Evolutionary conservation across 30 jellyfish, hydroid and myxozoan species (phyloP).

Genomic region (Phacellophora camtschatica): DNA sequence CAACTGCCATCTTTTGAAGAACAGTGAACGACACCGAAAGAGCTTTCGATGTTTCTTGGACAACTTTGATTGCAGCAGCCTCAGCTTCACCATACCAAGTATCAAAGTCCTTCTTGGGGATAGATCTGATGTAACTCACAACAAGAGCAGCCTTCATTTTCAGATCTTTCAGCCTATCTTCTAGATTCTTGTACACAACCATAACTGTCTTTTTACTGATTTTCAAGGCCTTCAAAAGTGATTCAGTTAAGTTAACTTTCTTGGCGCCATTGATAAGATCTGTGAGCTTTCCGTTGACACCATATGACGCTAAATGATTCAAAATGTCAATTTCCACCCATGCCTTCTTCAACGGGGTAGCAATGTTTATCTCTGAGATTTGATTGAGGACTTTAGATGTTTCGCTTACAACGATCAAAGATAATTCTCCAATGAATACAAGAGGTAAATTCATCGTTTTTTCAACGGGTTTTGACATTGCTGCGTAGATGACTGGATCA

Average conservation of each 20-base stretch:
- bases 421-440: constrained; percentile 3
- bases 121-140: constrained; percentile 42
- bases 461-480: constrained; percentile 38
- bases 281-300: constrained; percentile 51
- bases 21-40: background rate
- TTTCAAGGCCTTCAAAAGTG: background rate
- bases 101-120: constrained; percentile 87
- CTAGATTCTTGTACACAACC: background rate
- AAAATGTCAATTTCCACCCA: constrained; percentile 77
- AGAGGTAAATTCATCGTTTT: constrained; percentile 33
- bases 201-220: background rate
- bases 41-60: background rate
- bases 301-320: constrained; percentile 61
- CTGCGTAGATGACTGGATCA: background rate
- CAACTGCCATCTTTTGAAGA: background rate
- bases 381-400: constrained; percentile 45
- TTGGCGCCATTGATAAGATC: constrained; percentile 37
- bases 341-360: constrained; percentile 66
- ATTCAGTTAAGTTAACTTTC: constrained; percentile 56
- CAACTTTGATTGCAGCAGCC: constrained; percentile 3
- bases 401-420: constrained; percentile 43
- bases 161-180: background rate
- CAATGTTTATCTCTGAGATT: constrained; percentile 60
- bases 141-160: background rate
- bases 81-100: constrained; percentile 64